Evolutionary conservation across 2,797 vertebrate genomes (phyloP), one percentile per base, ranked within the genome.

Genomic region (Triplophysa yarkandensis): DNA sequence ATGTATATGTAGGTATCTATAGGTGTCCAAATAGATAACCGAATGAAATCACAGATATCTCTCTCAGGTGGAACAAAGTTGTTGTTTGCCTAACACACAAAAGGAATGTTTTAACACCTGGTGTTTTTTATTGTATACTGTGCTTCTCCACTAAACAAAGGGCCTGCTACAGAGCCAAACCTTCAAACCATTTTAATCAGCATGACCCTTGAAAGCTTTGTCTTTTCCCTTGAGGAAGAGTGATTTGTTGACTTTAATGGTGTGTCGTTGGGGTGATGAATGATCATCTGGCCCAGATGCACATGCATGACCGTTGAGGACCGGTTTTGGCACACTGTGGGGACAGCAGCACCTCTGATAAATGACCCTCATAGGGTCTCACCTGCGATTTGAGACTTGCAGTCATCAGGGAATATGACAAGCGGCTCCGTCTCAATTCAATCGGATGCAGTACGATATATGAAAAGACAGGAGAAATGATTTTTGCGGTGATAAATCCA

Each of bases 241-340:
- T 85, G 84, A 88, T 88, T 88, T 84, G 86, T 88, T 81, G 81
- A 79, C 80, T 77, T 87, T 85, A 86, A 86, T 86, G 79, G 78
- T 6, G 52, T 88, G 84, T 85, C 83, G 48, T 71, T 68, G 74
- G 50, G 73, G 67, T 86, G 83, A 88, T 85, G 77, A 83, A 86
- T 78, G 55, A 79, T 77, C 80, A 80, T 82, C 81, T 85, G 82
- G 58, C 76, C 69, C 63, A 63, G 25, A 55, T 68, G 25, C 61
- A 77, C 78, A 74, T 43, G 65, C 74, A 58, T 68, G 80, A 73
- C 48, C 69, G 65, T 66, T 60, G 57, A 8, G 50, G 32, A 55
- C 71, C 44, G 43, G 57, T 68, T 52, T 75, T 3, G 41, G 7
- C 34, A 25, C 58, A 21, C 13, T 52, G 41, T 30, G 69, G 54